Base-by-base conservation (phyloP, 2,113 vertebrate genomes). In the Prionailurus viverrinus region DNA sequence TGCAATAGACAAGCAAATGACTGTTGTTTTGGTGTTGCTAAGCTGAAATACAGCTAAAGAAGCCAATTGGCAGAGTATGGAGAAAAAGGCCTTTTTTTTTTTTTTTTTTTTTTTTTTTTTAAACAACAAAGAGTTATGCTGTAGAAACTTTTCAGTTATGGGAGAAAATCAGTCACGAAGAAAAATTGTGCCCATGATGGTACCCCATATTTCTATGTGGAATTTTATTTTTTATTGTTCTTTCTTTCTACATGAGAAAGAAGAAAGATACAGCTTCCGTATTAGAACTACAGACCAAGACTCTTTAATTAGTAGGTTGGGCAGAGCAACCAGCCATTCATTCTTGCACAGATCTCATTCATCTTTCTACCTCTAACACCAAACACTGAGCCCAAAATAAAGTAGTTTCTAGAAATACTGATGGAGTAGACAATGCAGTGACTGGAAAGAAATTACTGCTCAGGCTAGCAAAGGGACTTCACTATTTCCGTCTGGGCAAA, bases 11-110 rank as follows among this genome's bases (percentile, higher is more conserved):
- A 68, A 96, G 25, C 48, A 84, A 76, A 48, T 7, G 92, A 95
- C 68, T 88, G 3, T 85, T 96, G 58, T 81, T 74, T 96, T 39
- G 18, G 71, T 55, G 11, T 61, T 45, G 23, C 25, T 89, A 29
- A 97, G 29, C 1, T 89, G 45, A 94, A 93, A 61, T 48, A 68
- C 2, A 91, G 25, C 33, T 85, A 48, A 86, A 95, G 78, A 97
- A 73, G 29, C 45, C 45, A 94, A 71, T 73, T 6, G 79, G n/a
- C n/a, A 36, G 8, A 69, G 3, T 78, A 33, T 11, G 73, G 74
- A 41, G 19, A 33, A 58, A 33, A 68, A 21, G 1, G 19, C 19
- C 19, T 48, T 14, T 48, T 84, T 91, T 25, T 45, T 79, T 11
- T 51, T 82, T 87, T 68, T 36, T 58, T 71, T 13, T 13, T 45